Base-by-base conservation (phyloP, 2,888 invertebrate genomes). In the Papilio gigon region DNA sequence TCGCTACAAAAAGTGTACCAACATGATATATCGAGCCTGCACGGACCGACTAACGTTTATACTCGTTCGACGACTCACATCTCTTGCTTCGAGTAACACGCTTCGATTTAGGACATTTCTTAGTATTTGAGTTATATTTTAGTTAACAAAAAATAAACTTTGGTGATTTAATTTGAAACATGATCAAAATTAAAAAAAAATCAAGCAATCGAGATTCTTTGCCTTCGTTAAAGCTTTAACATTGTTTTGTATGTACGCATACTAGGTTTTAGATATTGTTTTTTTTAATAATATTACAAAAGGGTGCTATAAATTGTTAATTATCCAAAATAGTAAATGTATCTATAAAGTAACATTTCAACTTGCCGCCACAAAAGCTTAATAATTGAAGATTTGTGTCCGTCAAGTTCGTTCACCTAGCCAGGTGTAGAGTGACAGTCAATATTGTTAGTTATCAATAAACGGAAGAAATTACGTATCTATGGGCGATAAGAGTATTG, bases 401-500 rank as follows among this genome's bases (percentile, higher is more conserved):
- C 77, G 80, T 77, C 65, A 70, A 79, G 89, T 81, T 81, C 87
- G 75, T 78, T 77, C 87, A 87, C 84, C 87, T 72, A 64, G 77
- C 90, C 91, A 91, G 91, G 91, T 90, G 90, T 76, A 75, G 76
- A 81, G 80, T 83, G 85, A 84, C 84, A 83, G 85, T 82, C 82
- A 86, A 87, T 81, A 84, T 84, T 82, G 74, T 78, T 79, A 86
- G 79, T 87, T 87, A 87, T 87, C 87, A 83, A 83, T 83, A 85
- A 85, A 82, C 85, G 84, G 87, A 87, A 88, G 89, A 90, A 88
- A 88, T 87, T 86, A 85, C 78, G 78, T 81, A 77, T 78, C 84
- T 78, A 81, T 81, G 80, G 81, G 78, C 80, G 82, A 84, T 85
- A 83, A 84, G 84, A 83, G 75, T 75, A 80, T 78, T 79, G 84